Conservation (phyloP, 2,113 vertebrate species). For the Brachyhypopomus gauderio region DNA sequence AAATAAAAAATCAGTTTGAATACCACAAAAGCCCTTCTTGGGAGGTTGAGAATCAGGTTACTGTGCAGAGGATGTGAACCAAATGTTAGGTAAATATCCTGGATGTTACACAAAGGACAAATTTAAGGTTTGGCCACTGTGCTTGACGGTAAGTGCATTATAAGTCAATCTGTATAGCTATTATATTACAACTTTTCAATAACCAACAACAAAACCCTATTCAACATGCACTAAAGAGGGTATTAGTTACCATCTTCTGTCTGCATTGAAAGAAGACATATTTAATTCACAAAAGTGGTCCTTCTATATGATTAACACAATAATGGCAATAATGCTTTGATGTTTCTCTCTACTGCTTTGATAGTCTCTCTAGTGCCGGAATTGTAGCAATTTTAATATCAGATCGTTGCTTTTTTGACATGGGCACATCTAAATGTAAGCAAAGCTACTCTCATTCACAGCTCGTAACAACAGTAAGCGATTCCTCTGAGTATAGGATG, state of each 20-base stretch:
- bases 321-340: not conserved
- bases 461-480: constrained; percentile 28
- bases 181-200: constrained; percentile 32
- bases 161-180: constrained; percentile 18
- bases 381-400: not conserved
- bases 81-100: constrained; percentile 11
- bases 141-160: not conserved
- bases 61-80: constrained; percentile 6
- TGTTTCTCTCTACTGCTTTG: not conserved
- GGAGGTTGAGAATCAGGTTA: constrained; percentile 8
- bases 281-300: constrained; percentile 27
- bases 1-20: not conserved
- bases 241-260: not conserved
- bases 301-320: constrained; percentile 1
- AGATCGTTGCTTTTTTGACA: not conserved
- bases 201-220: constrained; percentile 26
- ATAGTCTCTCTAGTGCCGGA: not conserved
- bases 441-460: constrained; percentile 23
- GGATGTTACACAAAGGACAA: constrained; percentile 21
- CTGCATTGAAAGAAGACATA: constrained; percentile 28
- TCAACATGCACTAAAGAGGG: constrained; percentile 3
- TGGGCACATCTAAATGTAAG: not conserved
- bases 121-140: constrained; percentile 20
- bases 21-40: not conserved
- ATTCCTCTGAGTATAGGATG: constrained; percentile 48